These are phyloP conservation scores for Ctenodactylus gundi DNA, from an alignment of 2,113 vertebrate genomes.

Conservation along the genomic window DNA sequence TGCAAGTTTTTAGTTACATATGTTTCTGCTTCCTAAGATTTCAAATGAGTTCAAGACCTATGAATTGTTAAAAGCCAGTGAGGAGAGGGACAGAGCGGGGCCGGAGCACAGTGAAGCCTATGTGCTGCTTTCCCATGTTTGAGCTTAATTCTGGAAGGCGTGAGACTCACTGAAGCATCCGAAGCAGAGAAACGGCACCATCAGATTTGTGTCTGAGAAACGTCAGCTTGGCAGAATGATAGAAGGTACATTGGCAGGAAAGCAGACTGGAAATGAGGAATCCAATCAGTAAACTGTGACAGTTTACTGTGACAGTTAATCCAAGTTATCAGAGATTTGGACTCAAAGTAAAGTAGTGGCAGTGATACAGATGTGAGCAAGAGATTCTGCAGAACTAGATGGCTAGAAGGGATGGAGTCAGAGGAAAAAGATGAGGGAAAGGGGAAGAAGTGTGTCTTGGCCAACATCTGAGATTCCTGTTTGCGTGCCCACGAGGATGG, in stretches of 20 bases:
- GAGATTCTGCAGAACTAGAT: not conserved
- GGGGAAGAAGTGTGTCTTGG: not conserved
- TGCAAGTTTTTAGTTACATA: not conserved
- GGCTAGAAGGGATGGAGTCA: not conserved
- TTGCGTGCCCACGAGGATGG: not conserved
- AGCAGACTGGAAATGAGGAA: not conserved
- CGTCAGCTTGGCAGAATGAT: conserved; percentile 3
- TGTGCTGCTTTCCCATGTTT: not conserved
- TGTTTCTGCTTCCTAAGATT: not conserved
- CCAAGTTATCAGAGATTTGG: not conserved
- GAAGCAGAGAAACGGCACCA: not conserved
- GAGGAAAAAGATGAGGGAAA: not conserved
- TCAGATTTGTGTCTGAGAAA: conserved; percentile 32
- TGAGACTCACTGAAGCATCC: not conserved
- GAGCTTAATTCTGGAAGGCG: not conserved
- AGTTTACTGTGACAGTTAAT: not conserved
- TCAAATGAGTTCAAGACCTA: not conserved
- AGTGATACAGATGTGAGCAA: not conserved
- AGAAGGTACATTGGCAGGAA: not conserved
- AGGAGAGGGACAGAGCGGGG: not conserved
- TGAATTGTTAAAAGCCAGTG: not conserved
- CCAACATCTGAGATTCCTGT: not conserved
- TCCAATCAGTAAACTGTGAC: not conserved
- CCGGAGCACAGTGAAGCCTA: not conserved
- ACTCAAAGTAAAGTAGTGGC: not conserved